phyloP scores from a whole-genome alignment of 1,140 invertebrate genomes.

The Ceratina australensis region DNA sequence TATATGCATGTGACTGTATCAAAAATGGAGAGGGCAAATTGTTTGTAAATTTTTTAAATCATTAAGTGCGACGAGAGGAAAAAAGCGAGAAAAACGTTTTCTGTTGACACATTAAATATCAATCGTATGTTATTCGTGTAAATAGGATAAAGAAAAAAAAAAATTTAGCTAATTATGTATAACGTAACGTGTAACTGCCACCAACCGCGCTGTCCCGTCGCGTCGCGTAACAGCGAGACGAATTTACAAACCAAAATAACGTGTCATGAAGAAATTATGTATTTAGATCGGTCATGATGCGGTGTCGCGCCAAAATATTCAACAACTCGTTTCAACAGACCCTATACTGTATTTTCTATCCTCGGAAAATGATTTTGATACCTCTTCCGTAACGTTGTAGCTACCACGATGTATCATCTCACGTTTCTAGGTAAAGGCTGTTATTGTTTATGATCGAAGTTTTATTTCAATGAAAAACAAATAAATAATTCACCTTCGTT shows the following conservation, averaged over 20 bases:
- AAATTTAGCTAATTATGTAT: slow-evolving; percentile 73
- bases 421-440: slow-evolving; percentile 72
- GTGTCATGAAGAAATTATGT: slow-evolving; percentile 71
- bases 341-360: slow-evolving; percentile 73
- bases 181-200: slow-evolving; percentile 62
- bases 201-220: slow-evolving; percentile 45
- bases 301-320: slow-evolving; percentile 61
- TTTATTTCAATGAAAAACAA: slow-evolving; percentile 74
- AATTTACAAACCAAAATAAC: slow-evolving; percentile 70
- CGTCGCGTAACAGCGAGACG: slow-evolving; percentile 49
- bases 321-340: slow-evolving; percentile 63
- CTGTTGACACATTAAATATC: slow-evolving; percentile 70
- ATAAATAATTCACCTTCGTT: slow-evolving; percentile 76
- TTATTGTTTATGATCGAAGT: slow-evolving; percentile 75
- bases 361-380: slow-evolving; percentile 75
- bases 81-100: slow-evolving; percentile 54
- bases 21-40: slow-evolving; percentile 55
- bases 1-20: slow-evolving; percentile 67
- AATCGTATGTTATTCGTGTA: slow-evolving; percentile 77
- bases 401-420: slow-evolving; percentile 66
- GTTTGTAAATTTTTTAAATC: slow-evolving; percentile 72
- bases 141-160: slow-evolving; percentile 72
- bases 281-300: slow-evolving; percentile 69
- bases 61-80: slow-evolving; percentile 53
- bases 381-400: slow-evolving; percentile 67